phyloP scores from a whole-genome alignment of 1,140 invertebrate genomes.

The Brachionus plicatilis region DNA sequence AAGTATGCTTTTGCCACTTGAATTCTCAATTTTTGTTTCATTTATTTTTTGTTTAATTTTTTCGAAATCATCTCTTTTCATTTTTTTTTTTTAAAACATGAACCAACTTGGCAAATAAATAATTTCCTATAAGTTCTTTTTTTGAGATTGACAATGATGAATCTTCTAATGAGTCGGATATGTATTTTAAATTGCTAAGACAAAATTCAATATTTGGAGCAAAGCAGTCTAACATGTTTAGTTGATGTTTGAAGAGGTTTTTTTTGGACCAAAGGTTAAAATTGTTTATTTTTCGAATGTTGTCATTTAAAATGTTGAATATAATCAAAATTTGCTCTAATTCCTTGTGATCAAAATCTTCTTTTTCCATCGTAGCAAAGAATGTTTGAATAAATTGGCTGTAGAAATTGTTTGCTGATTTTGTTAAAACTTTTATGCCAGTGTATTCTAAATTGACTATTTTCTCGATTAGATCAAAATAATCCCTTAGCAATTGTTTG shows the following conservation, averaged over 20 bases:
- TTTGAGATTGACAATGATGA: neutral
- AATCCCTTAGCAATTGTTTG: neutral
- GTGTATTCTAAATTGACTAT: neutral
- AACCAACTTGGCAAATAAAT: neutral
- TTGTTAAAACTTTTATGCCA: neutral
- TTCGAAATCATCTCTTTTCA: neutral
- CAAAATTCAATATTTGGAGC: neutral
- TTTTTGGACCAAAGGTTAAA: neutral
- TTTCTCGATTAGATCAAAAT: neutral
- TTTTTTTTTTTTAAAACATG: neutral
- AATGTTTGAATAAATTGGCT: neutral
- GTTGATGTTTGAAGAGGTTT: neutral
- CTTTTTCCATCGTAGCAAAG: neutral
- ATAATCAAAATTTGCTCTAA: neutral
- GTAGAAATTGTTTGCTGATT: neutral
- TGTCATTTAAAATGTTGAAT: neutral
- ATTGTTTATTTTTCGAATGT: neutral
- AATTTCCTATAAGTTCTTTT: neutral
- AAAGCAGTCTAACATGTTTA: neutral
- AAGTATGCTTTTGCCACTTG: neutral
- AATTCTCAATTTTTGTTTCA: neutral
- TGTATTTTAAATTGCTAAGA: neutral
- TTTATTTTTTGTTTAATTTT: neutral
- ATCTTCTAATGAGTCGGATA: neutral
- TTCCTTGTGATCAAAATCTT: neutral